Evolutionary conservation across 2,888 invertebrate genomes (phyloP), one percentile per base, ranked within the genome.

Genomic region (Morpho deidamia): DNA sequence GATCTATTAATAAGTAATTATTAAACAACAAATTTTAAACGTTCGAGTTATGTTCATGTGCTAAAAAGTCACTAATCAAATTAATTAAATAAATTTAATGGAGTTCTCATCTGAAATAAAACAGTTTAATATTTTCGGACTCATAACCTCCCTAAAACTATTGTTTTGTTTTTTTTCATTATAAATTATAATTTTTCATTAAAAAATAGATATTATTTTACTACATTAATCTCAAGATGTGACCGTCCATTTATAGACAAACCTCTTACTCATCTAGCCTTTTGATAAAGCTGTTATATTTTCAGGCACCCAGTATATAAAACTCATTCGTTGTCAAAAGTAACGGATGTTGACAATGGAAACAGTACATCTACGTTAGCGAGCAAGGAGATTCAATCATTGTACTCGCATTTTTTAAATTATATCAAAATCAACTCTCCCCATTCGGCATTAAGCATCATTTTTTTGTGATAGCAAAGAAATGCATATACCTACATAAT

Each of bases 311-410:
- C 3, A 23, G 2, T 23, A 23, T 23, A 3, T 23, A 23, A 23
- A 23, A 23, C 2, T 5, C 23, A 23, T 23, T 37, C 33, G 9
- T 40, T 33, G 33, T 49, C 14, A 45, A n/a, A 44, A 44, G 40
- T 39, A 35, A 41, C 55, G 47, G 49, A 11, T 7, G 0, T 32
- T 2, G 0, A 50, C 48, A 59, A 56, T 49, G 59, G 51, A 56
- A 45, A 56, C 51, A 54, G 37, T 9, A 9, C 11, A 58, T 37
- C 53, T 37, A 51, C 56, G 56, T 58, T 61, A 60, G 55, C 62
- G 55, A 51, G 55, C 59, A 66, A 63, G 60, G 64, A 69, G 65
- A 69, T 69, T 71, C 69, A 70, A 72, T 72, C 68, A 71, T 66
- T 69, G 64, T 63, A 64, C 64, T 61, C 59, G 49, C 51, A 50